These are phyloP conservation scores for Panthera leo DNA, from an alignment of 2,113 vertebrate genomes.

Conservation along the genomic window DNA sequence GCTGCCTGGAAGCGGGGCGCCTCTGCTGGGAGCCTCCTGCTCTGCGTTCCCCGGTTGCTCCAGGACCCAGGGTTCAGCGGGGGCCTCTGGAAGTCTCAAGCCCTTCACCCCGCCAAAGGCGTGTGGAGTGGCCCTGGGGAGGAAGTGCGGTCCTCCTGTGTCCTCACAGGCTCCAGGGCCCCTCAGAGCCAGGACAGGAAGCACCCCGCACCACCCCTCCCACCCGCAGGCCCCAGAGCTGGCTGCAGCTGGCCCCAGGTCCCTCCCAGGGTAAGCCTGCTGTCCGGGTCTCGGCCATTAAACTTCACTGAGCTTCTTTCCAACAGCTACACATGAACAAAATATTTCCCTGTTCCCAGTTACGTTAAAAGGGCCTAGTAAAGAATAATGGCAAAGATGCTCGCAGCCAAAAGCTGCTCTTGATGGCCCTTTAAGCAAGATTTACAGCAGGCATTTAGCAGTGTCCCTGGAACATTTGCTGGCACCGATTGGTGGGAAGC, in stretches of 20 bases:
- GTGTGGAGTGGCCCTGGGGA: neutral
- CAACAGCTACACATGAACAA: slow-evolving; percentile 80
- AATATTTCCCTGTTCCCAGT: slow-evolving; percentile 82
- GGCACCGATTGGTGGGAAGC: slow-evolving; percentile 78
- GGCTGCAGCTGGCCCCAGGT: neutral
- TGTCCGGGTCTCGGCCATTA: slow-evolving; percentile 32
- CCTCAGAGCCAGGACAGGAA: neutral
- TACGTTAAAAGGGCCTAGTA: slow-evolving; percentile 83
- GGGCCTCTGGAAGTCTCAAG: neutral
- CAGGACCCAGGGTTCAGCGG: neutral
- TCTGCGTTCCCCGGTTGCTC: neutral
- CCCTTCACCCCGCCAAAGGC: neutral
- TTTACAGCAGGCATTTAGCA: slow-evolving; percentile 86
- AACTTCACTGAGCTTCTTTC: slow-evolving; percentile 57
- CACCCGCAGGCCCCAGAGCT: neutral
- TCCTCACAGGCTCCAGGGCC: neutral
- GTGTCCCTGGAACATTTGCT: slow-evolving; percentile 83
- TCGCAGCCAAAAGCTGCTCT: slow-evolving; percentile 84
- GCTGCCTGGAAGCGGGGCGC: neutral
- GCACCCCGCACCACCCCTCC: neutral
- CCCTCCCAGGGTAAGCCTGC: neutral
- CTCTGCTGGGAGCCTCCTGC: neutral
- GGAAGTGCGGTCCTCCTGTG: neutral
- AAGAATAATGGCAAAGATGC: slow-evolving; percentile 84
- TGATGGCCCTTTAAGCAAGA: slow-evolving; percentile 84